Base-by-base conservation (phyloP, 2,888 invertebrate genomes). In the Furcula furcula region DNA sequence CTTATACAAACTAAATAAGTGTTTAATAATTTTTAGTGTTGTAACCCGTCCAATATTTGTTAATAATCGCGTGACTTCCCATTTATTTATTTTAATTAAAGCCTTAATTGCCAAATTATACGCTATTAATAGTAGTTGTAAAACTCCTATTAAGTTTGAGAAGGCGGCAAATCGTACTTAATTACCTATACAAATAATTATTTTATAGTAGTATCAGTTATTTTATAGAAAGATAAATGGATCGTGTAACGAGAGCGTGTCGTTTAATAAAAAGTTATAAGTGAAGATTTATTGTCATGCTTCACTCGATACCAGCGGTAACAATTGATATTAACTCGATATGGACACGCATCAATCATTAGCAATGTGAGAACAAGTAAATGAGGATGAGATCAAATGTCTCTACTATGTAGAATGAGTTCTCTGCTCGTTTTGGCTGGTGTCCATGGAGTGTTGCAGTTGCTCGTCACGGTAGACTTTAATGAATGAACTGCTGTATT, bases 311-410 rank as follows among this genome's bases (percentile, higher is more conserved):
- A 37, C 28, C 25, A 30, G 35, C 39, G 38, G 36, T 40, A 47
- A 50, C 52, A 40, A 47, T 58, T 56, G 55, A 55, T 61, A 63
- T 58, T 68, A 65, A 73, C 64, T 61, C 62, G 61, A 55, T 46
- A 45, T 53, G 56, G 67, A 60, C 72, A 76, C 71, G 74, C 69
- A 65, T 60, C 57, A 61, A 36, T 45, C 45, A 44, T 36, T 60
- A 64, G 70, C 65, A 65, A 67, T 71, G 71, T 77, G 76, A 66
- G 74, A 75, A 76, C 64, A 49, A 27, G 40, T 42, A 31, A 39
- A 46, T 42, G 46, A 35, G 40, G 37, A 37, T 40, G 33, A 19
- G 40, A 38, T 20, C 22, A 10, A 20, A 9, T 26, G 15, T n/a
- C n/a, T n/a, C n/a, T n/a, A n/a, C n/a, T n/a, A n/a, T n/a, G n/a